These are phyloP conservation scores for Zaprionus nigranus DNA, from an alignment of 1,140 invertebrate genomes.

Conservation along the genomic window DNA sequence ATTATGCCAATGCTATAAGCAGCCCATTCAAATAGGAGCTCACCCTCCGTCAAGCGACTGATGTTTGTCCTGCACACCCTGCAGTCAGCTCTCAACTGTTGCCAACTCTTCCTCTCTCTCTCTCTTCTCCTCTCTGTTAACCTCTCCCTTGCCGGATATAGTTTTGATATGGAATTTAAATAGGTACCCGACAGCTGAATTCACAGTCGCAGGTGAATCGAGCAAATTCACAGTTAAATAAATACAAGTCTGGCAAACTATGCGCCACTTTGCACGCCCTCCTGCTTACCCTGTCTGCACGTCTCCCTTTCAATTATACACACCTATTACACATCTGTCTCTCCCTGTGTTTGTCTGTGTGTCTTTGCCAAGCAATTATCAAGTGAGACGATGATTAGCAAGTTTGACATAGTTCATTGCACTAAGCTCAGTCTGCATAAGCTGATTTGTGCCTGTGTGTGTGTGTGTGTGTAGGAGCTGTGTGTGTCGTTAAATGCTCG, in stretches of 20 bases:
- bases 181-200: background rate
- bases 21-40: background rate
- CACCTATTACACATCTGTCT: background rate
- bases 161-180: conserved; percentile 4
- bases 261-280: background rate
- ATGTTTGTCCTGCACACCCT: background rate
- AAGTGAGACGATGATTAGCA: conserved; percentile 22
- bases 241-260: background rate
- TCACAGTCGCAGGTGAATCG: background rate
- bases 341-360: background rate
- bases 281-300: background rate
- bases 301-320: background rate
- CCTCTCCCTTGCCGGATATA: background rate
- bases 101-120: background rate
- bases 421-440: background rate
- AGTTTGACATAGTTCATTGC: conserved; percentile 30
- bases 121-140: background rate
- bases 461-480: background rate
- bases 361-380: conserved; percentile 11
- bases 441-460: background rate
- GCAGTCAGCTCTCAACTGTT: background rate
- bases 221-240: conserved; percentile 10
- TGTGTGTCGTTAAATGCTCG: conserved; percentile 23
- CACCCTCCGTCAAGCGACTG: background rate
- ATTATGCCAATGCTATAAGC: background rate